Percentiles rank a stretch among this genome's conserved stretches.
Conservation (phyloP, 2,888 invertebrate genomes). For the Unio pictorum region DNA sequence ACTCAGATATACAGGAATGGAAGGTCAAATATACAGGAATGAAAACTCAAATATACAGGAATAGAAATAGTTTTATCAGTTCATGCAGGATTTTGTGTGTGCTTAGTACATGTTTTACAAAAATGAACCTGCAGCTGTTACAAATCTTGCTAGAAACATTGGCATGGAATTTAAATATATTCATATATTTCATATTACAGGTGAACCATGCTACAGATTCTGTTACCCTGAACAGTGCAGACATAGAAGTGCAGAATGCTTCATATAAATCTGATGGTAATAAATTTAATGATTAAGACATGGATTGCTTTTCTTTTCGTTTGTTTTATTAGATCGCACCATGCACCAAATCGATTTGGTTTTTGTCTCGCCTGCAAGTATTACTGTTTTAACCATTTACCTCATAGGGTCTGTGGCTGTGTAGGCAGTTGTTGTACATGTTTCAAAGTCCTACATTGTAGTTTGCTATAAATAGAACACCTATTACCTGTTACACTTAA, state of each 20-base stretch:
- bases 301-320: too few relatives aligned
- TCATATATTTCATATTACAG: slow-evolving; percentile 74
- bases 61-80: background rate
- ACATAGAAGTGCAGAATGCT: slow-evolving; percentile 81
- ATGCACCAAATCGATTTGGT: too few relatives aligned
- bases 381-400: background rate
- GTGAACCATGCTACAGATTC: slow-evolving; percentile 79
- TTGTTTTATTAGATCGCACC: too few relatives aligned
- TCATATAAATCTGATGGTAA: slow-evolving; percentile 47
- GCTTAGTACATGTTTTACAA: background rate
- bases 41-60: background rate
- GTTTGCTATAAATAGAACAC: too few relatives aligned
- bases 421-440: too few relatives aligned
- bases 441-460: too few relatives aligned
- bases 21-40: background rate
- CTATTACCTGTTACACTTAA: too few relatives aligned
- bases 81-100: background rate
- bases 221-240: slow-evolving; percentile 84
- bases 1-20: background rate
- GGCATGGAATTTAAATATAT: too few relatives aligned
- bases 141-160: too few relatives aligned
- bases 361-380: too few relatives aligned
- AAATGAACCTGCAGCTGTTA: background rate
- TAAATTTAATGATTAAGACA: too few relatives aligned
- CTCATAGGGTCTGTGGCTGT: background rate